Conservation (phyloP, 1,140 invertebrate genomes). For the Drosophila parvula region DNA sequence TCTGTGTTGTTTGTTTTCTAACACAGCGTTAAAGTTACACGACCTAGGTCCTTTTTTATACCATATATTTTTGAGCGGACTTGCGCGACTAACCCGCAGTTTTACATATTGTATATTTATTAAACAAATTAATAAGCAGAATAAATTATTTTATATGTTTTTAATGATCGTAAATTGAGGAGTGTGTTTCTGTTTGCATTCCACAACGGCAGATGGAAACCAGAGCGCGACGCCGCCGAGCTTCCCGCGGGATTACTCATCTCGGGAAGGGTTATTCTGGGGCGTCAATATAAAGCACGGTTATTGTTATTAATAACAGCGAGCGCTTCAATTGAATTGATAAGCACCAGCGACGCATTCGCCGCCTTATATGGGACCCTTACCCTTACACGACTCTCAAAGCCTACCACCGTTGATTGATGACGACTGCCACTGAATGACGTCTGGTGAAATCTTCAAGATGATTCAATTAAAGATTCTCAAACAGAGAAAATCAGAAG, state of each 20-base stretch:
- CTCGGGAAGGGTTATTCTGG: slow-evolving; percentile 12
- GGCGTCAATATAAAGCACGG: slow-evolving; percentile 69
- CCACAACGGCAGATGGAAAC: slow-evolving; percentile 43
- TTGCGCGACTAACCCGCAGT: slow-evolving; percentile 61
- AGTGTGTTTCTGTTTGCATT: slow-evolving; percentile 36
- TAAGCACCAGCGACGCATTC: slow-evolving; percentile 44
- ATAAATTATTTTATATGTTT: slow-evolving; percentile 83
- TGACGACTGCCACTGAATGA: slow-evolving; percentile 29
- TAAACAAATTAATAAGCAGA: slow-evolving; percentile 81
- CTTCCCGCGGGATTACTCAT: slow-evolving; percentile 59
- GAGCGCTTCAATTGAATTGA: slow-evolving; percentile 68
- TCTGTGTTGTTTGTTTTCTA: slow-evolving; percentile 50
- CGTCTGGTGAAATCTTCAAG: slow-evolving; percentile 41
- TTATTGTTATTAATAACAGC: slow-evolving; percentile 77
- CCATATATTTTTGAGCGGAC: slow-evolving; percentile 48
- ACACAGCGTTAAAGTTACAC: slow-evolving; percentile 54
- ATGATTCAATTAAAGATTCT: slow-evolving; percentile 60
- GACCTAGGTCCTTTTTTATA: slow-evolving; percentile 45
- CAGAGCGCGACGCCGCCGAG: slow-evolving; percentile 1
- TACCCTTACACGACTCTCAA: slow-evolving; percentile 16
- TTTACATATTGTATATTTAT: slow-evolving; percentile 81
- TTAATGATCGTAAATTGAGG: slow-evolving; percentile 66
- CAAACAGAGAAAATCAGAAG: neutral
- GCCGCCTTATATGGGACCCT: slow-evolving; percentile 20
- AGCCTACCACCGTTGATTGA: slow-evolving; percentile 54